phyloP scores from a whole-genome alignment of 2,113 vertebrate genomes.

The Isichthys henryi region DNA sequence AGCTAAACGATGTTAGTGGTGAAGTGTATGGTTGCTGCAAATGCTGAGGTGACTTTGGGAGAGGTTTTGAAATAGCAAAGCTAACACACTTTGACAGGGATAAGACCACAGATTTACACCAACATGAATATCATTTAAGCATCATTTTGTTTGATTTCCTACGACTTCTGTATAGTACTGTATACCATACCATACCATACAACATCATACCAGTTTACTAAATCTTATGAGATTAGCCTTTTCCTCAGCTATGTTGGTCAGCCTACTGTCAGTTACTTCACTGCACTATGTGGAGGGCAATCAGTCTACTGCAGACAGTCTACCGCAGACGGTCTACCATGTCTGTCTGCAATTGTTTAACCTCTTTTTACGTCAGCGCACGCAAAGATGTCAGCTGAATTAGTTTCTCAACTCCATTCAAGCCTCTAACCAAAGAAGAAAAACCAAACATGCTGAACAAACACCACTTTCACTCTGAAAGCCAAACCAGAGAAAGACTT shows the following conservation, averaged over 20 bases:
- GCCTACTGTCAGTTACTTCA: neutral
- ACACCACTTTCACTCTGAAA: neutral
- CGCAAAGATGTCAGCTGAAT: neutral
- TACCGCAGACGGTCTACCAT: neutral
- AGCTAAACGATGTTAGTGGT: too few relatives aligned
- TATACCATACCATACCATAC: neutral
- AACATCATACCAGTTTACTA: neutral
- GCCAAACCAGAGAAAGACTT: neutral
- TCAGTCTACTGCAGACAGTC: neutral
- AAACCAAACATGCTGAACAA: neutral
- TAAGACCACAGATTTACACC: too few relatives aligned
- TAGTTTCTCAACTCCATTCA: neutral
- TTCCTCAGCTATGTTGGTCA: neutral
- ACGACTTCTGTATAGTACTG: neutral
- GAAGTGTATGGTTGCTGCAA: too few relatives aligned
- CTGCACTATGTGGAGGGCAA: neutral
- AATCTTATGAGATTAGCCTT: neutral
- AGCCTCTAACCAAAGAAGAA: neutral
- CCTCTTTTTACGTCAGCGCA: neutral
- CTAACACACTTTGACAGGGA: too few relatives aligned
- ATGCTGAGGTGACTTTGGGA: too few relatives aligned
- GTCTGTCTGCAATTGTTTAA: neutral
- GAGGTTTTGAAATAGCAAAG: too few relatives aligned
- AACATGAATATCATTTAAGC: too few relatives aligned
- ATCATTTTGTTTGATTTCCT: too few relatives aligned